Evolutionary conservation across 2,797 vertebrate genomes (phyloP), one percentile per base, ranked within the genome.

Genomic region (Poliocrania exsul): DNA sequence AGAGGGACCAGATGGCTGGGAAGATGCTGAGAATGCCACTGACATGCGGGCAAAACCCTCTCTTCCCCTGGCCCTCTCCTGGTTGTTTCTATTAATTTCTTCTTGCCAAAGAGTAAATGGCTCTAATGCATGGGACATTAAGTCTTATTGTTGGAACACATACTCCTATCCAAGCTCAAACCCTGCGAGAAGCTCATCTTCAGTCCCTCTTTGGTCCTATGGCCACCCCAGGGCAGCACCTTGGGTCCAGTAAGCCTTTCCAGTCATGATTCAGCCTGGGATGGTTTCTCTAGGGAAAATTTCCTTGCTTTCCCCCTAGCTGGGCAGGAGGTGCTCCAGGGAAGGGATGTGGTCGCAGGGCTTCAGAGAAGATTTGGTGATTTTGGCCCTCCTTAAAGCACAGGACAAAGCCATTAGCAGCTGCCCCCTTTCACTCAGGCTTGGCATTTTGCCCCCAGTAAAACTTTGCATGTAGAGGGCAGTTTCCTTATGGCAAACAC

Each of bases 391-490:
- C 44, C 69, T 64, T 49, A 57, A 79, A 72, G 17, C 0, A 0
- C 5, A n/a, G 5, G 15, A 67, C 37, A 62, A 80, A 86, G 44
- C 7, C 51, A 61, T 16, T 25, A 64, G 21, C 57, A 72, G 33
- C 31, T 80, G 23, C 13, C 16, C 16, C 31, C 29, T 71, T 71
- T 67, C 53, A 10, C 44, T 6, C 0, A 2, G n/a, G 23, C 18
- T 69, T 0, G 0, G 11, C 1, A 2, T 54, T 89, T 73, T 77
- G 18, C 8, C 9, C 18, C 3, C 2, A 5, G 6, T 28, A 86
- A 60, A 80, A 44, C 40, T 64, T 29, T 18, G 23, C 14, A 40
- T 3, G 0, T 5, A n/a, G 25, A 58, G 17, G 5, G 6, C 1
- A 1, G 5, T 17, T 84, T 8, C 35, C 29, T 57, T 64, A 71